Percentiles rank a stretch among this genome's conserved stretches.
Conservation (phyloP, 2,888 invertebrate genomes). For the Cinara cedri region DNA sequence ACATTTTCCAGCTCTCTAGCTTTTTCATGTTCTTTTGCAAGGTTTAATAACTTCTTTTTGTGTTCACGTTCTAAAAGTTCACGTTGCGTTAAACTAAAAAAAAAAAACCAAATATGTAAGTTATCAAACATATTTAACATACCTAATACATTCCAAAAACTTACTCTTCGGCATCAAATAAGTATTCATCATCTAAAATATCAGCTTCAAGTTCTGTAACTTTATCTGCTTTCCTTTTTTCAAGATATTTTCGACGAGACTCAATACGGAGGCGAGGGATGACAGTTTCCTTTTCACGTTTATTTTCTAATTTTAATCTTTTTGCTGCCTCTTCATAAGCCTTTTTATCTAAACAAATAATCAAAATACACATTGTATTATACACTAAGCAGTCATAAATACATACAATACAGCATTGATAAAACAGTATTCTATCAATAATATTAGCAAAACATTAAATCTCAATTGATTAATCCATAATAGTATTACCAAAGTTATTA, state of each 20-base stretch:
- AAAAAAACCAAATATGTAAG: conserved; percentile 5
- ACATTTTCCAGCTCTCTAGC: conserved; percentile 92
- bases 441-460: no score
- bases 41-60: conserved; percentile 84
- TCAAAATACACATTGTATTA: neutral
- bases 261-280: conserved; percentile 87
- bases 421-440: no score
- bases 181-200: conserved; percentile 92
- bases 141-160: conserved; percentile 62
- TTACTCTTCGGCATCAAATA: conserved; percentile 88
- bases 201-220: conserved; percentile 93
- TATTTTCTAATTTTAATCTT: conserved; percentile 83
- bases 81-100: conserved; percentile 78
- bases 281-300: conserved; percentile 79
- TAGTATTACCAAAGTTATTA: no score
- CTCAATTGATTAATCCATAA: no score
- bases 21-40: conserved; percentile 94
- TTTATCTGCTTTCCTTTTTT: conserved; percentile 96
- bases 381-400: neutral
- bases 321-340: conserved; percentile 89
- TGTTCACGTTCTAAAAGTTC: conserved; percentile 86
- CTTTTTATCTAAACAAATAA: conserved; percentile 69
- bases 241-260: conserved; percentile 91
- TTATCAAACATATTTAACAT: neutral
- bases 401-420: no score